Base-by-base conservation (phyloP, 2,888 invertebrate genomes). In the Eupithecia exiguata region DNA sequence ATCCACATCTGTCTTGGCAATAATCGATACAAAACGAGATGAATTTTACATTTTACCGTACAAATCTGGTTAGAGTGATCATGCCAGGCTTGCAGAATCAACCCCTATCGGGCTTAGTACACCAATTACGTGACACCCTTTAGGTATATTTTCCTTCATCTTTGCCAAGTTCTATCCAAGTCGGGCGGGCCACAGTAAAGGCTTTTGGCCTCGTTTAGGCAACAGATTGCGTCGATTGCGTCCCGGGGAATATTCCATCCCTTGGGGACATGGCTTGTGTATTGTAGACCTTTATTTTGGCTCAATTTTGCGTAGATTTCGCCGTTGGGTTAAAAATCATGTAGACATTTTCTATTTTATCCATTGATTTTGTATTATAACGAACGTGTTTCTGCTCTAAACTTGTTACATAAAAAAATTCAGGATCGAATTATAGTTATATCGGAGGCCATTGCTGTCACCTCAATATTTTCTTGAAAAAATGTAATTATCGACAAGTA, bases 221-320 rank as follows among this genome's bases (percentile, higher is more conserved):
- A 43, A 69, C 69, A 76, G 71, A 73, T 73, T 73, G 71, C 46
- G 61, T 0, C 30, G 25, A 69, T 69, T 68, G 74, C 68, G 71
- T n/a, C 66, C 14, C 25, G 6, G n/a, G 66, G 66, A 40, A 66
- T 7, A 65, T 65, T 38, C 65, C 65, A 38, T 16, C 25, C 70
- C 58, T 46, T 10, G n/a, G 61, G 58, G 25, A 38, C 49, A 43
- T 53, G 5, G 30, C 38, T 63, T 10, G 36, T 14, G 53, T 43
- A 67, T 61, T 71, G 10, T 40, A 68, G 38, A 49, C 53, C 65
- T 66, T 66, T 66, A 30, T 66, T 38, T 25, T 43, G 66, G 40
- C 35, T 10, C 61, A 58, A 71, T 68, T 67, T 58, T 43, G 43
- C 67, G 66, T 43, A 43, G 66, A 25, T 66, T 43, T 66, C 6